Evolutionary conservation across 1,140 invertebrate genomes (phyloP), one percentile per base, ranked within the genome.

Genomic region (Brachionus rotundiformis): DNA sequence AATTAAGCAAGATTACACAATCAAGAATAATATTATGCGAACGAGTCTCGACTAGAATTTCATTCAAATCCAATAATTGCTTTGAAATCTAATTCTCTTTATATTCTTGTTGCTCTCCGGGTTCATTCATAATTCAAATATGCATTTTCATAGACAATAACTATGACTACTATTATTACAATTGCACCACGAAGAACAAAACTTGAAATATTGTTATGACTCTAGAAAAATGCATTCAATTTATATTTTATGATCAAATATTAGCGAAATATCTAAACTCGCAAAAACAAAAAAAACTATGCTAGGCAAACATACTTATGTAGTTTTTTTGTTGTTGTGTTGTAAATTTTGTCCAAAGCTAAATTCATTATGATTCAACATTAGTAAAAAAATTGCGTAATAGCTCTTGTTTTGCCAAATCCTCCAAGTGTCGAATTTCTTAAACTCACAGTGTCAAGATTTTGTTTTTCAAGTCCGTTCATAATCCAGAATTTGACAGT

Each of bases 301-400:
- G 63, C 63, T 68, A 68, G 19, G 63, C 63, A 68, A 68, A 68
- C 63, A 68, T 68, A 68, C 63, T 68, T 68, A 68, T 68, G 63
- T 36, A 68, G 61, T n/a, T 63, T 63, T 63, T 68, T 33, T 33
- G 31, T 33, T 54, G 47, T 54, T 54, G 47, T 54, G 47, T 54
- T 54, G 47, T 54, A 54, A 54, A 54, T 23, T 68, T 68, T 33
- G 33, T 68, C 63, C 33, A 33, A 54, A 54, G 47, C 7, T 54
- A 68, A 63, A 63, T 63, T 63, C 61, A 63, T 63, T 63, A 63
- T 29, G 16, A 68, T 36, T 33, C 33, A 36, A 68, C 63, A 68
- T 68, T 68, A 68, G 29, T 31, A 61, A 47, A 31, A 19, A 68
- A 68, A 36, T 68, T 68, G 63, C 63, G 63, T 68, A 68, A 68